Evolutionary conservation across 2,888 invertebrate species (phyloP).

Genomic region (Acleris literana): DNA sequence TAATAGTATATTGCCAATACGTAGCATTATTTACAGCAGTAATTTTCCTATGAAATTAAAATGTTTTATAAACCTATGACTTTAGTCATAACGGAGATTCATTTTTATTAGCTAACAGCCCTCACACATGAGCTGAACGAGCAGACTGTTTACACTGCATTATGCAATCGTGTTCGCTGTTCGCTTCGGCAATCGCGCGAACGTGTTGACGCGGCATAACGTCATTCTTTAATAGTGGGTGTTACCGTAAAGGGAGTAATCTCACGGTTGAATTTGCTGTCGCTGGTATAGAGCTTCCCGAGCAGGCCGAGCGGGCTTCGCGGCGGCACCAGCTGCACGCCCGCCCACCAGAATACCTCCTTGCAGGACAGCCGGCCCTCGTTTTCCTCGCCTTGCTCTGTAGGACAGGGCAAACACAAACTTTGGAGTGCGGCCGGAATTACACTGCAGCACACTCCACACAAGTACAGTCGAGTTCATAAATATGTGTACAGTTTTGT

Average conservation of each 20-base stretch:
- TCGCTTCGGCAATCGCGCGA: too few relatives aligned
- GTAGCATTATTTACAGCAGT: constrained; percentile 27
- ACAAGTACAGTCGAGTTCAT: too few relatives aligned
- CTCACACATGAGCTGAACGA: too few relatives aligned
- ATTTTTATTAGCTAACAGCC: too few relatives aligned
- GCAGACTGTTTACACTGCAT: too few relatives aligned
- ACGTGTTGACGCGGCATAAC: too few relatives aligned
- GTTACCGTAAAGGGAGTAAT: not conserved
- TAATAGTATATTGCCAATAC: not conserved
- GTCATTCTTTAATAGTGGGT: too few relatives aligned
- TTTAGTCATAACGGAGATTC: too few relatives aligned
- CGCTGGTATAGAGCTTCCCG: constrained; percentile 80
- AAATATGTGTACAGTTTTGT: too few relatives aligned
- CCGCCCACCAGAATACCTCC: constrained; percentile 90
- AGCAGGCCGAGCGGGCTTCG: constrained; percentile 85
- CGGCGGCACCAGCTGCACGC: constrained; percentile 85
- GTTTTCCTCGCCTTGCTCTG: constrained; percentile 69
- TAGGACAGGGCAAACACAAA: not conserved
- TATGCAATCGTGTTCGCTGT: too few relatives aligned
- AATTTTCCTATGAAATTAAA: constrained; percentile 8
- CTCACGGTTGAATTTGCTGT: constrained; percentile 80
- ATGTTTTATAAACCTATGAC: not conserved
- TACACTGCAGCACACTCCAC: too few relatives aligned
- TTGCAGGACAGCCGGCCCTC: constrained; percentile 84
- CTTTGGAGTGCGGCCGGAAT: not conserved